Conservation (phyloP, 2,113 vertebrate species). For the western clawed frog (Xenopus tropicalis) region DNA sequence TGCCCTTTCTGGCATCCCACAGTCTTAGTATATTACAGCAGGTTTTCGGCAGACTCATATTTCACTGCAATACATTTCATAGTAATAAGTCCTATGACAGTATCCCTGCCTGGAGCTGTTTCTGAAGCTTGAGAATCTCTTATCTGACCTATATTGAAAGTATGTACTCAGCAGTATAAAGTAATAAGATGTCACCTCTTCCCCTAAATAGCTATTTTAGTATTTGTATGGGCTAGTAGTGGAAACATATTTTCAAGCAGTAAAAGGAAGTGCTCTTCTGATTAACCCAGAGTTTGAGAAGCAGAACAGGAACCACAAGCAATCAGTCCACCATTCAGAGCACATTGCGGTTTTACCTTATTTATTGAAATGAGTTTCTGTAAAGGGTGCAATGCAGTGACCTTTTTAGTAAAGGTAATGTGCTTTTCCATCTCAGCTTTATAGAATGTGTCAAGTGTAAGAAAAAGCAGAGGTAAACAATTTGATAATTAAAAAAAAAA, state of each 20-base stretch:
- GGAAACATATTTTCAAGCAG: not conserved
- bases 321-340: no score
- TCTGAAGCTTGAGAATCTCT: not conserved
- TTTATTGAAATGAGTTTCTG: no score
- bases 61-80: slow-evolving; percentile 16
- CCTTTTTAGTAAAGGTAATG: no score
- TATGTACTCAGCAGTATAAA: not conserved
- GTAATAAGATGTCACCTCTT: slow-evolving; percentile 11
- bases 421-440: no score
- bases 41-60: slow-evolving; percentile 6
- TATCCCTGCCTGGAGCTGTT: not conserved
- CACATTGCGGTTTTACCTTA: no score
- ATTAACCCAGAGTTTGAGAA: no score
- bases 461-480: no score
- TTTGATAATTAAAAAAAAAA: no score
- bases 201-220: not conserved
- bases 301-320: no score
- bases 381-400: no score
- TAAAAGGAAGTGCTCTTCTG: not conserved
- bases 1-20: slow-evolving; percentile 35
- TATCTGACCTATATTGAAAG: slow-evolving; percentile 8
- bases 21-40: slow-evolving; percentile 39
- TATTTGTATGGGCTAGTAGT: not conserved
- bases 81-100: not conserved
- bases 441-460: no score